Evolutionary conservation across 2,888 invertebrate genomes (phyloP).

Genomic region (Cyclophora punctaria): DNA sequence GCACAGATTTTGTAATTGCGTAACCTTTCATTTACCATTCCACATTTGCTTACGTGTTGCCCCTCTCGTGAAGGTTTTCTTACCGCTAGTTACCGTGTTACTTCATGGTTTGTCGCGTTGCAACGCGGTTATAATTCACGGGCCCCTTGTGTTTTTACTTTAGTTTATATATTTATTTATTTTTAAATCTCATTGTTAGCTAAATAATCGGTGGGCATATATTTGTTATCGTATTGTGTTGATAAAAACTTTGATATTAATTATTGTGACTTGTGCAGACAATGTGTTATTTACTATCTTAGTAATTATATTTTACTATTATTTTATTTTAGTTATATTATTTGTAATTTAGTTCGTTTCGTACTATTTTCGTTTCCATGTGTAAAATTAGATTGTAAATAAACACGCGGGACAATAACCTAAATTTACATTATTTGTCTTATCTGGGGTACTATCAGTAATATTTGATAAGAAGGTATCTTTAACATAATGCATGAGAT

Average conservation of each 20-base stretch:
- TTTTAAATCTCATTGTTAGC: too few relatives aligned
- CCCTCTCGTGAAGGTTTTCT: slow-evolving; percentile 56
- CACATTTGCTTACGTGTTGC: slow-evolving; percentile 72
- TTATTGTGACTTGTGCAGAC: not conserved
- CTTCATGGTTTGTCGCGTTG: slow-evolving; percentile 41
- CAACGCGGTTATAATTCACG: slow-evolving; percentile 22
- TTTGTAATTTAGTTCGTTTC: not conserved
- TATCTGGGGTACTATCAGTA: slow-evolving; percentile 11
- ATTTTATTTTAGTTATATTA: not conserved
- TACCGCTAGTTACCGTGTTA: slow-evolving; percentile 35
- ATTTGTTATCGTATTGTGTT: too few relatives aligned
- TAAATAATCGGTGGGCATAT: too few relatives aligned
- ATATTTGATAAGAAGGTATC: slow-evolving; percentile 14
- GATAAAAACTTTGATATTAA: too few relatives aligned
- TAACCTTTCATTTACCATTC: slow-evolving; percentile 69
- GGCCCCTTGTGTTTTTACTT: too few relatives aligned
- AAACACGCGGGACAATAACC: slow-evolving; percentile 45
- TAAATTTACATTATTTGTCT: slow-evolving; percentile 21
- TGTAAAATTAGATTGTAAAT: slow-evolving; percentile 28
- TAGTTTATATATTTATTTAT: too few relatives aligned
- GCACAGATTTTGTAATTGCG: slow-evolving; percentile 56
- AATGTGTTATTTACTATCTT: slow-evolving; percentile 4
- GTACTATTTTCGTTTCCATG: slow-evolving; percentile 25
- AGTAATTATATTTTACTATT: not conserved
- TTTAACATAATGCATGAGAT: slow-evolving; percentile 16